Evolutionary conservation across 2,888 invertebrate species (phyloP).

Genomic region (Prosopocoilus inquinatus): DNA sequence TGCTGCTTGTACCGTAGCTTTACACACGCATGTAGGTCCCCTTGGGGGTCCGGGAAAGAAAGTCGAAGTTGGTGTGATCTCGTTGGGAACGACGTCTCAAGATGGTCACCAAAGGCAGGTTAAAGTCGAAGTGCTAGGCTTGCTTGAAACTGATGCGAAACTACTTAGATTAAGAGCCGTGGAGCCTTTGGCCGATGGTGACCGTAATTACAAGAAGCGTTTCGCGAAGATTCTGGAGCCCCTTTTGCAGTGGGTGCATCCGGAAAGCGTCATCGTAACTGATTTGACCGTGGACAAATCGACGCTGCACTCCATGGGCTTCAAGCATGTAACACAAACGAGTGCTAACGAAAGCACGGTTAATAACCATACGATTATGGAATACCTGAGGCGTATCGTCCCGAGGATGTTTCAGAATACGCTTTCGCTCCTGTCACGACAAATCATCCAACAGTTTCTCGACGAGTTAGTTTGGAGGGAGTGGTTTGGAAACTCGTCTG

Average conservation of each 20-base stretch:
- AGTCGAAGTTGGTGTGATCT: conserved; percentile 81
- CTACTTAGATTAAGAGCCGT: conserved; percentile 76
- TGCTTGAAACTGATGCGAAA: conserved; percentile 72
- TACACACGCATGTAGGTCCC: conserved; percentile 72
- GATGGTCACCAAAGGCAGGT: conserved; percentile 65
- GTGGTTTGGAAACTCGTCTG: conserved; percentile 74
- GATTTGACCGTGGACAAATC: conserved; percentile 83
- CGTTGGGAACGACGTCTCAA: conserved; percentile 81
- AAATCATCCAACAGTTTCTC: conserved; percentile 86
- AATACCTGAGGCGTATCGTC: conserved; percentile 79
- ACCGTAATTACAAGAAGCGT: conserved; percentile 75
- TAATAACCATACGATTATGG: conserved; percentile 66
- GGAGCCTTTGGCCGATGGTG: conserved; percentile 76
- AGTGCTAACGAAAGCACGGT: conserved; percentile 50
- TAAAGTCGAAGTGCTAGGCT: conserved; percentile 84
- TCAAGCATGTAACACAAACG: conserved; percentile 68
- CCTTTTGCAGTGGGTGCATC: conserved; percentile 74
- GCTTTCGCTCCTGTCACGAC: conserved; percentile 73
- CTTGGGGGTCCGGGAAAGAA: conserved; percentile 71
- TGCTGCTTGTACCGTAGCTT: conserved; percentile 75
- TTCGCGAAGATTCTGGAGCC: conserved; percentile 81
- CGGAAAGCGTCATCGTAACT: conserved; percentile 72
- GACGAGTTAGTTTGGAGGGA: conserved; percentile 89
- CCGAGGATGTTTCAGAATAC: conserved; percentile 92
- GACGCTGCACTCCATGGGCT: conserved; percentile 76